Percentiles rank a stretch among this genome's conserved stretches.
Conservation (phyloP, 2,797 vertebrate species). For the Coregonus ussuriensis region DNA sequence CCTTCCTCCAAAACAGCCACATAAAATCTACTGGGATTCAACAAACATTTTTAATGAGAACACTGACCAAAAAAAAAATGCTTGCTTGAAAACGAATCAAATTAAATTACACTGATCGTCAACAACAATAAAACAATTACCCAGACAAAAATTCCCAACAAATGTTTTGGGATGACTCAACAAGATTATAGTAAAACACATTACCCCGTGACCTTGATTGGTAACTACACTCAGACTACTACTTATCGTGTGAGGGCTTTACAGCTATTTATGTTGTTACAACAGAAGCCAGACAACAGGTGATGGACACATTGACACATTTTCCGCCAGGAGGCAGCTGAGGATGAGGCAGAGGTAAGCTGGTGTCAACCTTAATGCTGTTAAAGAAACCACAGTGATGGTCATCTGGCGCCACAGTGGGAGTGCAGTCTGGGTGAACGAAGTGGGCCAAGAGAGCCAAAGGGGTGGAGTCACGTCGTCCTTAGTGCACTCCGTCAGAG, state of each 20-base stretch:
- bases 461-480: conserved; percentile 15
- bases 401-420: conserved; percentile 28
- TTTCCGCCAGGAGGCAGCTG: not conserved
- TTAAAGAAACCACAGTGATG: not conserved
- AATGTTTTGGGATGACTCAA: not conserved
- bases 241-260: not conserved
- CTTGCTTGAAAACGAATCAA: conserved; percentile 7
- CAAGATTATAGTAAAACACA: not conserved
- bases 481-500: not conserved
- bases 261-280: conserved; percentile 23
- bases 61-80: too few relatives aligned
- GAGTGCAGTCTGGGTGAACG: conserved; percentile 26
- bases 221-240: not conserved
- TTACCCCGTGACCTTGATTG: conserved; percentile 18
- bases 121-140: not conserved
- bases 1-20: too few relatives aligned
- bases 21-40: too few relatives aligned
- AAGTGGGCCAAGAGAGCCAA: conserved; percentile 33
- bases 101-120: not conserved
- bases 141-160: not conserved
- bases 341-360: conserved; percentile 8
- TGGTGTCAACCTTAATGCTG: not conserved
- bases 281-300: conserved; percentile 23
- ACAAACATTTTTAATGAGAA: too few relatives aligned
- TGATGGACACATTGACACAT: not conserved